A percentile compares a stretch with the other conserved stretches of the same genome.
These are phyloP conservation scores for Polypedilum pembai DNA, from an alignment of 1,140 invertebrate species.

Conservation along the genomic window DNA sequence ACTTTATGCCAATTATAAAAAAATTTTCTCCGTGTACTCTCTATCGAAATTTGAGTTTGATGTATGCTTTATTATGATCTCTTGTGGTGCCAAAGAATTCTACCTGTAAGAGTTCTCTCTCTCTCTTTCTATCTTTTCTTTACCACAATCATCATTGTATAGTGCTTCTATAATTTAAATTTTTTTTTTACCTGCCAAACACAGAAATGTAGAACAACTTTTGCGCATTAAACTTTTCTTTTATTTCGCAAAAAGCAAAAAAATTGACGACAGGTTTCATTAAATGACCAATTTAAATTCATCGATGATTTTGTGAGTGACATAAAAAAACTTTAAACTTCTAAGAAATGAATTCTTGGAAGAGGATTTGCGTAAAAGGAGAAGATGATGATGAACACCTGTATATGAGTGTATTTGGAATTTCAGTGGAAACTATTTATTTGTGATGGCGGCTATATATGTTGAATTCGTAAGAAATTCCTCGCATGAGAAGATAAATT, in stretches of 20 bases:
- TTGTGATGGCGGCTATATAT: too few relatives aligned
- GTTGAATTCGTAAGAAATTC: too few relatives aligned
- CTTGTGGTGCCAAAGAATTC: slow-evolving; percentile 11
- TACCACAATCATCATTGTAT: slow-evolving; percentile 2
- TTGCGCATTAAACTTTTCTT: background rate
- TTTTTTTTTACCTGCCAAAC: background rate
- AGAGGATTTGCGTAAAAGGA: background rate
- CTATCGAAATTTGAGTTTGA: background rate
- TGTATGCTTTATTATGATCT: slow-evolving; percentile 16
- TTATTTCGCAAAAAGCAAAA: background rate
- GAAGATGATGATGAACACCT: too few relatives aligned
- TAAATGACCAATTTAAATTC: background rate
- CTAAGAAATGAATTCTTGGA: background rate
- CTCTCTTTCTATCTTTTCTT: background rate
- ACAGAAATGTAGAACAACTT: background rate
- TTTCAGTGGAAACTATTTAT: too few relatives aligned
- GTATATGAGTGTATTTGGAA: too few relatives aligned
- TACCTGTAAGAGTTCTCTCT: background rate
- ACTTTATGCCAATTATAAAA: too few relatives aligned
- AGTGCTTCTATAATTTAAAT: background rate
- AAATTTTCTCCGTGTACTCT: too few relatives aligned
- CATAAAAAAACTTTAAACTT: background rate
- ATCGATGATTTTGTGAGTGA: background rate
- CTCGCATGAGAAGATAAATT: too few relatives aligned
- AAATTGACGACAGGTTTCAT: background rate